phyloP scores from a whole-genome alignment of 2,113 vertebrate genomes.

The Ammospiza nelsoni region DNA sequence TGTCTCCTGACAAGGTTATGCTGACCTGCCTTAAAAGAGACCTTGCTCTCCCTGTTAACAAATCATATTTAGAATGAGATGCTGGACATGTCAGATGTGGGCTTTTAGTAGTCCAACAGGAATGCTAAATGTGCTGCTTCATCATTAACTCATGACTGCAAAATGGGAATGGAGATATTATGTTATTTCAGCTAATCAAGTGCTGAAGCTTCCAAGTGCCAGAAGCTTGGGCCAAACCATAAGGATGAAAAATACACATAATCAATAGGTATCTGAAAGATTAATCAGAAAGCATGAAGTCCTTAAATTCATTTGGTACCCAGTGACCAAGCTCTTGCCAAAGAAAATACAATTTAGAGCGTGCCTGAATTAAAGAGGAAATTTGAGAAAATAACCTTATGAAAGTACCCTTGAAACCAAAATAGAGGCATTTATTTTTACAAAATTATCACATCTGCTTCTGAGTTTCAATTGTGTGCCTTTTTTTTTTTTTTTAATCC shows the following conservation, averaged over 20 bases:
- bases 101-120: neutral
- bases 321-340: slow-evolving; percentile 29
- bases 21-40: neutral
- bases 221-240: slow-evolving; percentile 30
- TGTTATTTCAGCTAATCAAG: slow-evolving; percentile 55
- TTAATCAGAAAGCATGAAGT: slow-evolving; percentile 54
- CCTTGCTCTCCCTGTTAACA: neutral
- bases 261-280: slow-evolving; percentile 54
- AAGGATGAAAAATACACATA: slow-evolving; percentile 27
- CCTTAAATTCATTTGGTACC: slow-evolving; percentile 46
- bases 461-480: slow-evolving; percentile 10
- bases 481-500: neutral
- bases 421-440: slow-evolving; percentile 40
- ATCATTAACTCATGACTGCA: slow-evolving; percentile 18
- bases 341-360: slow-evolving; percentile 56
- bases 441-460: slow-evolving; percentile 49
- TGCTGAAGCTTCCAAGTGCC: slow-evolving; percentile 29
- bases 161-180: neutral
- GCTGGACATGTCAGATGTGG: neutral
- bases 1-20: slow-evolving; percentile 18
- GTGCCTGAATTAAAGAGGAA: slow-evolving; percentile 47
- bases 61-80: slow-evolving; percentile 22
- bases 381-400: slow-evolving; percentile 57
- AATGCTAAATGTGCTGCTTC: neutral
- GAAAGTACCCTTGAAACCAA: slow-evolving; percentile 31